A percentile compares a stretch with the other conserved stretches of the same genome.
phyloP scores from a whole-genome alignment of 2,113 vertebrate species.

The Epinephelus lanceolatus region DNA sequence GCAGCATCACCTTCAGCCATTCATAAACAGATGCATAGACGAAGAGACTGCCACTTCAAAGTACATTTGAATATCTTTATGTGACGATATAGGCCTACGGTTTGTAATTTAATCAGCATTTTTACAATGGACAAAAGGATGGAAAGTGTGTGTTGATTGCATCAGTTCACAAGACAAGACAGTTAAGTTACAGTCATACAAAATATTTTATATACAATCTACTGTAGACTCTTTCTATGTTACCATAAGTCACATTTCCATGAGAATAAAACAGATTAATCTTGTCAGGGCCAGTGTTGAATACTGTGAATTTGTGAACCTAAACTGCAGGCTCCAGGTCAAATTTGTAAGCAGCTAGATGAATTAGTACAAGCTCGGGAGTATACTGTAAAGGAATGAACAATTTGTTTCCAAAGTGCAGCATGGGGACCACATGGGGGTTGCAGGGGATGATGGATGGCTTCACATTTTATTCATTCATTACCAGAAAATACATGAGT shows the following conservation, averaged over 20 bases:
- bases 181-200: conserved; percentile 63
- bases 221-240: conserved; percentile 3
- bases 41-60: conserved; percentile 36
- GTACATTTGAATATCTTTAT: conserved; percentile 64
- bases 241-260: conserved; percentile 19
- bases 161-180: conserved; percentile 69
- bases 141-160: conserved; percentile 11
- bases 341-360: conserved; percentile 25
- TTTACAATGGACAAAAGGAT: conserved; percentile 41
- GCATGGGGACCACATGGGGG: not conserved
- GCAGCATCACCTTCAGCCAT: conserved; percentile 24
- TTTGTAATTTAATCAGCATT: conserved; percentile 49
- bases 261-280: conserved; percentile 10
- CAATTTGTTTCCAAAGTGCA: conserved; percentile 32
- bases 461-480: conserved; percentile 39
- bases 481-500: conserved; percentile 24
- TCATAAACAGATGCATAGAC: conserved; percentile 43
- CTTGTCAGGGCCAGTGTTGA: conserved; percentile 13
- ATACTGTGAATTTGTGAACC: not conserved
- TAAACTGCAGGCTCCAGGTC: conserved; percentile 6
- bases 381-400: conserved; percentile 19
- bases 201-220: conserved; percentile 61
- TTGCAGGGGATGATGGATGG: conserved; percentile 29
- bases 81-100: conserved; percentile 22
- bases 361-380: conserved; percentile 23